Base-by-base conservation (phyloP, 2,888 invertebrate genomes). In the Caenorhabditis sulstoni region DNA sequence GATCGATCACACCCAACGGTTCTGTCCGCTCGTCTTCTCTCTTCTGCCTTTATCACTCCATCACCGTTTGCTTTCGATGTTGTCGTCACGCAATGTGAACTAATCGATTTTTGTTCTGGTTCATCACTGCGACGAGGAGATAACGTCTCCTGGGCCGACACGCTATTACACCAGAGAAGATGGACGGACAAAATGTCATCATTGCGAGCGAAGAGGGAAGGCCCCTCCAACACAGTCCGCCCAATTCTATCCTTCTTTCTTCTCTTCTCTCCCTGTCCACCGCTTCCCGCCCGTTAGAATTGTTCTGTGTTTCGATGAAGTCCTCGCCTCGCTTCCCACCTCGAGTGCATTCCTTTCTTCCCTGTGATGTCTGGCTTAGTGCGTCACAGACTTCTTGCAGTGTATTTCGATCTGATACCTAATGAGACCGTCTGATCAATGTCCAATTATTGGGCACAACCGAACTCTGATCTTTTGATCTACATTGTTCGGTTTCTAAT, bases 101-200 rank as follows among this genome's bases (percentile, higher is more conserved):
- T 58, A 59, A 68, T 68, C 68, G 37, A 68, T 64, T 50, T n/a
- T 16, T 23, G 50, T 66, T 67, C 67, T 52, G 68, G 68, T 68
- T 68, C 44, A 18, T 18, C 29, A 29, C 7, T 29, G 29, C 7
- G 4, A 7, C 29, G 23, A 67, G 22, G 16, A 68, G 68, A 59
- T 67, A 67, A 58, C 68, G 41, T 52, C 59, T 58, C 58, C 49
- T 49, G 50, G 23, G 41, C 14, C 49, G 22, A 45, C 47, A 16
- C 23, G 12, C 23, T 58, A 57, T 57, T 22, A 47, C 53, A 29
- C 29, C 44, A 29, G 47, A 35, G 50, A 50, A 58, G 50, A 41
- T 1, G 39, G 66, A 67, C 66, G 41, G 59, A 59, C 41, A 59
- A 52, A 50, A 59, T 68, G 68, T 68, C 68, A 68, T 59, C 68